A percentile compares a stretch with the other conserved stretches of the same genome.
phyloP scores from a whole-genome alignment of 2,888 invertebrate species.

The Dione juno region DNA sequence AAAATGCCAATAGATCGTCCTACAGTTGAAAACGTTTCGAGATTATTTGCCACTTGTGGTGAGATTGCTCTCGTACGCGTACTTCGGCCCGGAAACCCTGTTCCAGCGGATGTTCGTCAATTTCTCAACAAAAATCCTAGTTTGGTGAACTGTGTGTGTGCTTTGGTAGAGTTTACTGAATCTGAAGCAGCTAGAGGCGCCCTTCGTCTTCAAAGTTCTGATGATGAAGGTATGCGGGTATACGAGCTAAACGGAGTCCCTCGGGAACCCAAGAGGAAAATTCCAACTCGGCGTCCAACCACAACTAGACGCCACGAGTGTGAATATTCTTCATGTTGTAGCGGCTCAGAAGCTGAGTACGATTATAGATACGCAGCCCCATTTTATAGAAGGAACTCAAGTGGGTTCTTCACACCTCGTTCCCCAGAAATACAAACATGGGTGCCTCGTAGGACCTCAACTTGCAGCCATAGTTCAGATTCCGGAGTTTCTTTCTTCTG shows the following conservation, averaged over 20 bases:
- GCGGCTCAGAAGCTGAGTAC: slow-evolving; percentile 78
- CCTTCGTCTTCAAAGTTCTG: slow-evolving; percentile 85
- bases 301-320: slow-evolving; percentile 86
- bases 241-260: slow-evolving; percentile 89
- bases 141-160: slow-evolving; percentile 92
- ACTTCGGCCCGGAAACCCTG: slow-evolving; percentile 93
- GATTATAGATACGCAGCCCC: slow-evolving; percentile 76
- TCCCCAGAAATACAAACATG: slow-evolving; percentile 84
- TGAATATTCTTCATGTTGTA: slow-evolving; percentile 84
- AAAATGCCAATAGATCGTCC: slow-evolving; percentile 93
- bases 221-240: slow-evolving; percentile 87
- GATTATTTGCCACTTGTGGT: slow-evolving; percentile 93
- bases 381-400: slow-evolving; percentile 74
- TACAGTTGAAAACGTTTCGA: slow-evolving; percentile 95
- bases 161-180: slow-evolving; percentile 94
- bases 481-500: slow-evolving; percentile 81
- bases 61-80: slow-evolving; percentile 95
- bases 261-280: slow-evolving; percentile 90
- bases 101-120: slow-evolving; percentile 95
- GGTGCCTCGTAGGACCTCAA: slow-evolving; percentile 85
- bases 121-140: slow-evolving; percentile 96
- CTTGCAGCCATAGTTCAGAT: slow-evolving; percentile 86
- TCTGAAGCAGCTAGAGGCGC: slow-evolving; percentile 94
- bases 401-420: slow-evolving; percentile 76
- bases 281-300: slow-evolving; percentile 84